phyloP scores from a whole-genome alignment of 2,888 invertebrate genomes.

The Chymomyza procnemis region DNA sequence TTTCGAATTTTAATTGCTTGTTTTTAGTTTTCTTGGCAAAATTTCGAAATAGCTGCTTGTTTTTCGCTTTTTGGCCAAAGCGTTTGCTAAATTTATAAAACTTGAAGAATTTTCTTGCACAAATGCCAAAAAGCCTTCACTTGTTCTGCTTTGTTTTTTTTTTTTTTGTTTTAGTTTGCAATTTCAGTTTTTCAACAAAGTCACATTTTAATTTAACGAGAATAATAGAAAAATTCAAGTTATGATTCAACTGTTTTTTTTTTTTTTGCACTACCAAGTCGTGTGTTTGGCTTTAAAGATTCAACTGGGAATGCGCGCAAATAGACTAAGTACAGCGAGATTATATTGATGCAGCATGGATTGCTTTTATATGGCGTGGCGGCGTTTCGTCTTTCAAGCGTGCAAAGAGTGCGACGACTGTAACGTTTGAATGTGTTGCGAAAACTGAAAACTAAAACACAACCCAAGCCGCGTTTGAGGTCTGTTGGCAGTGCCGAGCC shows the following conservation, averaged over 20 bases:
- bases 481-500: background rate
- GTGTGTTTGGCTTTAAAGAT: conserved; percentile 4
- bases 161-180: too few species aligned
- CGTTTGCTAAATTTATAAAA: conserved; percentile 57
- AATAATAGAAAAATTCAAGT: background rate
- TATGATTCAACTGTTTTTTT: background rate
- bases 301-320: background rate
- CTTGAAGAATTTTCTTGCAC: too few species aligned
- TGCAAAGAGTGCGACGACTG: conserved; percentile 42
- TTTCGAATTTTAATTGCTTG: background rate
- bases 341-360: background rate
- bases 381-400: conserved; percentile 1
- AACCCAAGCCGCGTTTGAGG: conserved; percentile 32
- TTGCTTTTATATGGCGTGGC: too few species aligned
- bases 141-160: too few species aligned
- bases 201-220: conserved; percentile 32
- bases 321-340: conserved; percentile 3
- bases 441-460: conserved; percentile 54
- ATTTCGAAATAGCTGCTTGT: conserved; percentile 5
- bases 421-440: conserved; percentile 66
- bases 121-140: too few species aligned
- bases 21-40: conserved; percentile 8
- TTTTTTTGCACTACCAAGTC: background rate
- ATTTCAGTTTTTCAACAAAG: too few species aligned
- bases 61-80: conserved; percentile 31